phyloP scores from a whole-genome alignment of 2,888 invertebrate genomes.

The Plusia festucae region DNA sequence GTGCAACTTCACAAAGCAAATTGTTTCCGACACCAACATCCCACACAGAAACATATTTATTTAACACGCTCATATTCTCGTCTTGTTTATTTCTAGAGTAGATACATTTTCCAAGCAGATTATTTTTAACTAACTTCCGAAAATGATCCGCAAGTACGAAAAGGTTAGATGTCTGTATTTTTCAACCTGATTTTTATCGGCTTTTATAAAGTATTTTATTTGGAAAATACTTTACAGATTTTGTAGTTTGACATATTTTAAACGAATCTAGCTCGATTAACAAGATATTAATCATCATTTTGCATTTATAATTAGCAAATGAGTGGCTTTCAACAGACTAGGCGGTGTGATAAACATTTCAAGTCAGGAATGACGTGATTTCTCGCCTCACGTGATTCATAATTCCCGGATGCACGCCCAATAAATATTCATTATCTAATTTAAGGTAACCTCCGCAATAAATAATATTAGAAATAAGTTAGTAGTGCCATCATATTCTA shows the following conservation, averaged over 20 bases:
- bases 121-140: not conserved
- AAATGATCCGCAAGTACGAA: too few relatives aligned
- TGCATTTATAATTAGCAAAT: conserved; percentile 31
- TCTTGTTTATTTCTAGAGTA: conserved; percentile 3
- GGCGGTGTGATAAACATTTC: conserved; percentile 33
- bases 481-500: conserved; percentile 21
- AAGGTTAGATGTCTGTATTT: too few relatives aligned
- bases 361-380: conserved; percentile 18
- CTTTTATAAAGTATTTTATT: too few relatives aligned
- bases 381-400: conserved; percentile 48
- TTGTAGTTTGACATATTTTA: too few relatives aligned
- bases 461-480: conserved; percentile 43
- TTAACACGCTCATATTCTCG: conserved; percentile 15
- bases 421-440: conserved; percentile 69
- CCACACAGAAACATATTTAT: conserved; percentile 38
- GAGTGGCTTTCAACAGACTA: conserved; percentile 32
- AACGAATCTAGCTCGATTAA: conserved; percentile 16
- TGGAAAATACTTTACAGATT: too few relatives aligned
- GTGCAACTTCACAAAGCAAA: conserved; percentile 39
- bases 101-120: not conserved
- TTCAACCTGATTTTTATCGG: not conserved
- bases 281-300: conserved; percentile 25
- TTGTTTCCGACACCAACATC: conserved; percentile 47
- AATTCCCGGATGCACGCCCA: conserved; percentile 69
- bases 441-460: conserved; percentile 44